Base-by-base conservation (phyloP, 2,113 vertebrate genomes). In the Genyomyrus donnyi region DNA sequence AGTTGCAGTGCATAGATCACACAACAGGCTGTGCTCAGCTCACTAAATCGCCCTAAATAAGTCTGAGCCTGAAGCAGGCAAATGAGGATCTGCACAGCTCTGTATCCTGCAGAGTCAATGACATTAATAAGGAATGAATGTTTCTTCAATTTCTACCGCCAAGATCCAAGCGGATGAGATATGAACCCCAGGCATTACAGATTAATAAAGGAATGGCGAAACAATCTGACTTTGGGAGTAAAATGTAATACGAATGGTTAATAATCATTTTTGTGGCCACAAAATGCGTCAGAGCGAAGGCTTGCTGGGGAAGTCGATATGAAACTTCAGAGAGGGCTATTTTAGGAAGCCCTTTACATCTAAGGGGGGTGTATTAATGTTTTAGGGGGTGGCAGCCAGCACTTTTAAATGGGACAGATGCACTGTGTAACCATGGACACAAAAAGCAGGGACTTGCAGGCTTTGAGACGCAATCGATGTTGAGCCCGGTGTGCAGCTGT, bases 311-410 rank as follows among this genome's bases (percentile, higher is more conserved):
- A 89, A 58, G 48, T 24, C 31, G 50, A 84, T 84, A 58, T 84
- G 35, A 56, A 89, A 27, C 77, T 89, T 77, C 52, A 85, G 45
- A 58, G 52, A 62, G 50, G 39, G 50, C 74, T 85, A 84, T 90
- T 48, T 84, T 88, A 48, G 10, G 8, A 39, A 58, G 85, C 88
- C 89, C 91, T 89, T 39, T 89, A 91, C 88, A 85, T 62, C 19
- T 87, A 89, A 74, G 86, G 52, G 90, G 24, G 83, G 70, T 21
- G 42, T 91, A 86, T 91, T 92, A 90, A 94, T 93, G 88, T 91
- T 92, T 93, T 53, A 91, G 46, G 48, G 48, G 90, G 42, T 84
- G 88, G 90, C 92, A 58, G 91, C n/a, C 35, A 86, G 24, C 66
- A 90, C 50, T 91, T 91, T 92, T 87, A 92, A 90, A 90, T 88